Base-by-base conservation (phyloP, 1,140 invertebrate species). In the Temnothorax curvispinosus region DNA sequence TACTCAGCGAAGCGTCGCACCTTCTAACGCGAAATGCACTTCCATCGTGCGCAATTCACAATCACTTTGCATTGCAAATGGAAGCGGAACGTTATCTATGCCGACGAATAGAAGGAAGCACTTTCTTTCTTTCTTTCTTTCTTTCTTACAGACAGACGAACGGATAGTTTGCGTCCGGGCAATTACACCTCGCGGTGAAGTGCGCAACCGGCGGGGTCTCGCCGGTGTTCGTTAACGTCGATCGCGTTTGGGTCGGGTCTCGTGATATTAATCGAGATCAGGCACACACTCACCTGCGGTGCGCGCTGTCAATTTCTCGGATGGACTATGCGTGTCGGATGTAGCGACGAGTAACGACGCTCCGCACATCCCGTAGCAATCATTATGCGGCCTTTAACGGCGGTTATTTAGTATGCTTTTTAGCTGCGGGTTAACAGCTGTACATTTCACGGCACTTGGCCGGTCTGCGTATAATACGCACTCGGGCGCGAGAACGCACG, bases 381-480 rank as follows among this genome's bases (percentile, higher is more conserved):
- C 77, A 85, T 90, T 90, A 90, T 84, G 80, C 80, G 67, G 81
- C 69, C 75, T 90, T 90, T 90, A 75, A 90, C 67, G 86, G 60
- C 75, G 84, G 89, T 89, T 60, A 88, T 91, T 92, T 87, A 90
- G 86, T 65, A 82, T 88, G 92, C 88, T 91, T 90, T 92, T 91
- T 88, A 91, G 92, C 90, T 93, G 92, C 92, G 91, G 93, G 91
- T 93, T 92, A 92, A 93, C 92, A 93, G 92, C 93, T 93, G 92
- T 89, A 89, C 89, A 87, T 90, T 92, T 93, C 90, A 90, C 89
- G 77, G 75, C 88, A 69, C 76, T 84, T 86, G 88, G 90, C 77
- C 78, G 89, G 56, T 38, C 38, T 72, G 74, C 58, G 76, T 86
- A 41, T 72, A 67, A 41, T 72, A 67, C 64, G 64, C 64, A 62